These are phyloP conservation scores for Conops quadrifasciatus DNA, from an alignment of 2,888 invertebrate genomes.

Conservation along the genomic window DNA sequence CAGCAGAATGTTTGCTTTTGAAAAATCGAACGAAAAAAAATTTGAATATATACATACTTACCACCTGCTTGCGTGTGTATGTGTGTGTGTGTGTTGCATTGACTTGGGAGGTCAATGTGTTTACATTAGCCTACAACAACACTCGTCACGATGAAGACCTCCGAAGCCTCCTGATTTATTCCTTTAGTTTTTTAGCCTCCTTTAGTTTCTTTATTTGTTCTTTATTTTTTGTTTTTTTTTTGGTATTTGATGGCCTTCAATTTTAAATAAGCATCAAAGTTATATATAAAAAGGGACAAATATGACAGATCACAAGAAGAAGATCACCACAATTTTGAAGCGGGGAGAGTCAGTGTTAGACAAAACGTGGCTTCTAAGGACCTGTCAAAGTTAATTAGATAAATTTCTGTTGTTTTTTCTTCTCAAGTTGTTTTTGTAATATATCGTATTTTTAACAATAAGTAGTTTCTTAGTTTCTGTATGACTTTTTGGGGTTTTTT, in stretches of 20 bases:
- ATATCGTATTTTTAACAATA: no score
- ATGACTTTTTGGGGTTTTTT: no score
- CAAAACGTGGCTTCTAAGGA: background rate
- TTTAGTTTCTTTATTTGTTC: background rate
- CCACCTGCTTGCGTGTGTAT: no score
- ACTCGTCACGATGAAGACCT: background rate
- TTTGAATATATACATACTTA: background rate
- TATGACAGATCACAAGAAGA: conserved; percentile 22
- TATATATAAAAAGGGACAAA: conserved; percentile 14
- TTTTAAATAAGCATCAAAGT: conserved; percentile 7
- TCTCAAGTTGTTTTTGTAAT: no score
- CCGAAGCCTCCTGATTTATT: no score
- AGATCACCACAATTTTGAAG: background rate
- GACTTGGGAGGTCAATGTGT: conserved; percentile 33
- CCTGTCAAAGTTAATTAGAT: conserved; percentile 30
- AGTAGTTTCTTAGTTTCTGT: no score
- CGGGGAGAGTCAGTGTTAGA: background rate
- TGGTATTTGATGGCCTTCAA: background rate
- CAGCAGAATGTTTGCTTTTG: no score
- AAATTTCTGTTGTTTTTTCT: no score
- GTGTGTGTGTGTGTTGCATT: background rate
- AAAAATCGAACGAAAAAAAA: no score
- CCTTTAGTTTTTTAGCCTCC: background rate
- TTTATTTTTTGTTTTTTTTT: conserved; percentile 1
- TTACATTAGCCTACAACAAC: conserved; percentile 18